phyloP scores from a whole-genome alignment of 2,888 invertebrate species.

The Geotrupes spiniger region DNA sequence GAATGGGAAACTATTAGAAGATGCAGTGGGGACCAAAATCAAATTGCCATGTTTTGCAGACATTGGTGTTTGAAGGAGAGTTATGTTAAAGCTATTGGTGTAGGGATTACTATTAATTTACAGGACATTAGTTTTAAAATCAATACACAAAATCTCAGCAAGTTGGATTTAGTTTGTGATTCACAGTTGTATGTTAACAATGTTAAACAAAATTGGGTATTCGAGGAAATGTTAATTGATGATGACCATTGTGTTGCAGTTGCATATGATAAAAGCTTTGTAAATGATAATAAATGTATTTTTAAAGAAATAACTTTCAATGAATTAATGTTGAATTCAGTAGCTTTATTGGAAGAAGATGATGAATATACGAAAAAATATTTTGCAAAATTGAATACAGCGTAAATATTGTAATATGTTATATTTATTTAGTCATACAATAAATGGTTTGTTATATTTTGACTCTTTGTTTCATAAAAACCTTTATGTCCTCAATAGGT shows the following conservation, averaged over 20 bases:
- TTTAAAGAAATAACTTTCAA: conserved; percentile 60
- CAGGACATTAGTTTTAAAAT: conserved; percentile 73
- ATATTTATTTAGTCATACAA: no score
- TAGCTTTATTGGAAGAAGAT: conserved; percentile 55
- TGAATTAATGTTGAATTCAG: conserved; percentile 58
- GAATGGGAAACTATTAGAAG: conserved; percentile 79
- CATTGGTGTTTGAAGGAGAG: conserved; percentile 95
- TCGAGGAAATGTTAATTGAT: conserved; percentile 81
- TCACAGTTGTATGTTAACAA: conserved; percentile 66
- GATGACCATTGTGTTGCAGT: conserved; percentile 76
- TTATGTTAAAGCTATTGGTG: conserved; percentile 87
- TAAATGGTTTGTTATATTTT: no score
- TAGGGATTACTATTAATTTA: conserved; percentile 78
- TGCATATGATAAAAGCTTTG: conserved; percentile 52
- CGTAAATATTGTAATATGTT: neutral
- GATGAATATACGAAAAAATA: conserved; percentile 51
- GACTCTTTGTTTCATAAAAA: no score
- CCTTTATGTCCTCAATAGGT: no score
- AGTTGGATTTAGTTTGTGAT: conserved; percentile 55
- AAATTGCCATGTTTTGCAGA: conserved; percentile 78
- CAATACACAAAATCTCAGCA: conserved; percentile 54
- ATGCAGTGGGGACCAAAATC: conserved; percentile 58
- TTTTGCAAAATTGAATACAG: conserved; percentile 8
- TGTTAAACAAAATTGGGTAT: conserved; percentile 62
- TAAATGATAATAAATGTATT: conserved; percentile 25